Percentiles rank a stretch among this genome's conserved stretches.
phyloP scores from a whole-genome alignment of 1,140 invertebrate genomes.

The Sycophila sp. region DNA sequence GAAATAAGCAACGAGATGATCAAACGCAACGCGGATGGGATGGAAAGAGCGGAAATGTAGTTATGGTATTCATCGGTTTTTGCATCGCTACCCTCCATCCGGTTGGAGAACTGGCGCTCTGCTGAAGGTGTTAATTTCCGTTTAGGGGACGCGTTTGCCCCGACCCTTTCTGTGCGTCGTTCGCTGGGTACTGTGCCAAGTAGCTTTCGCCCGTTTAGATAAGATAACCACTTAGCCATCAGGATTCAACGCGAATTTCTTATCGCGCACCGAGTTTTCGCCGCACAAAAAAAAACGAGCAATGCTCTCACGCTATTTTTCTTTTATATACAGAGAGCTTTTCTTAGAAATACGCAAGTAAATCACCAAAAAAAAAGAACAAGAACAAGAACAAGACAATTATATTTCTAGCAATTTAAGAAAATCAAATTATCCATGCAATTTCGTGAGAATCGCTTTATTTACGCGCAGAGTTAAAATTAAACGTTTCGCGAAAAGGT shows the following conservation, averaged over 20 bases:
- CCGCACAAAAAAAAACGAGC: not conserved
- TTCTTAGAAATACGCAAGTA: too few species aligned
- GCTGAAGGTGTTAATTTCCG: slow-evolving; percentile 57
- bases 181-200: slow-evolving; percentile 27
- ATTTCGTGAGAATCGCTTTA: not conserved
- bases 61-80: slow-evolving; percentile 56
- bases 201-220: slow-evolving; percentile 56
- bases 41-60: not conserved
- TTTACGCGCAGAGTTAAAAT: not conserved
- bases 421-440: too few species aligned
- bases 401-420: too few species aligned
- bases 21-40: too few species aligned
- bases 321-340: not conserved
- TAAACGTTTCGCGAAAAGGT: not conserved
- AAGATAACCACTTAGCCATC: slow-evolving; percentile 63
- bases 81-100: slow-evolving; percentile 21
- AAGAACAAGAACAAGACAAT: too few species aligned
- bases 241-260: slow-evolving; percentile 49
- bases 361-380: not conserved
- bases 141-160: slow-evolving; percentile 47
- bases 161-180: not conserved
- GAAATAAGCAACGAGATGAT: too few species aligned
- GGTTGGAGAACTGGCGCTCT: not conserved
- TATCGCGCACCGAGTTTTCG: slow-evolving; percentile 19
- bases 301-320: not conserved